A percentile compares a stretch with the other conserved stretches of the same genome.
These are phyloP conservation scores for Drosophila mercatorum DNA, from an alignment of 2,888 invertebrate species.

Conservation along the genomic window DNA sequence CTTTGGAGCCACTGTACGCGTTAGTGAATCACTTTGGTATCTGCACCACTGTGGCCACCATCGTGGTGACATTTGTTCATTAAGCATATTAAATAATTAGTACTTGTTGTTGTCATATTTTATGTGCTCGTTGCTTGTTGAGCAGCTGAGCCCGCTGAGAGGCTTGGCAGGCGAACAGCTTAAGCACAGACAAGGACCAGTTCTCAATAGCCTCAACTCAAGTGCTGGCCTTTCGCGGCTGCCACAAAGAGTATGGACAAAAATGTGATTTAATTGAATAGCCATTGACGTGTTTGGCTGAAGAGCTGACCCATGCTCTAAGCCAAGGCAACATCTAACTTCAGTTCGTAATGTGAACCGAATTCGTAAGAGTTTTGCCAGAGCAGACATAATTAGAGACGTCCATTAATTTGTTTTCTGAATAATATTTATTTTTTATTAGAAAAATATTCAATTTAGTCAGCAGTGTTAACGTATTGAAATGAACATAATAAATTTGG, in stretches of 20 bases:
- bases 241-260: slow-evolving; percentile 6
- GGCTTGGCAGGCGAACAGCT: slow-evolving; percentile 54
- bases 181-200: slow-evolving; percentile 53
- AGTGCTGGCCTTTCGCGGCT: slow-evolving; percentile 43
- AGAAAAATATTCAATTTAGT: too few species aligned
- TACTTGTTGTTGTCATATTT: slow-evolving; percentile 74
- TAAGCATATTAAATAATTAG: slow-evolving; percentile 77
- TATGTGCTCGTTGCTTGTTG: slow-evolving; percentile 60
- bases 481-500: too few species aligned
- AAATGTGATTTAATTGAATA: slow-evolving; percentile 57
- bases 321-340: neutral
- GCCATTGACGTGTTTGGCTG: slow-evolving; percentile 34
- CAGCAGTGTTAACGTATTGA: too few species aligned
- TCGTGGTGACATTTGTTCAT: slow-evolving; percentile 75
- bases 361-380: neutral
- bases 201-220: slow-evolving; percentile 43
- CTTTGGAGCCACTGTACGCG: slow-evolving; percentile 27
- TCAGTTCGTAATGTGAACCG: neutral
- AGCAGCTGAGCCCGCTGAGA: slow-evolving; percentile 51
- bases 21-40: slow-evolving; percentile 42
- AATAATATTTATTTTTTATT: neutral
- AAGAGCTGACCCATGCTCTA: neutral
- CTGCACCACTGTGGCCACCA: slow-evolving; percentile 54
- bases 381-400: neutral
- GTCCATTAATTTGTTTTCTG: neutral